phyloP scores from a whole-genome alignment of 2,888 invertebrate species.

The Scaeva pyrastri region DNA sequence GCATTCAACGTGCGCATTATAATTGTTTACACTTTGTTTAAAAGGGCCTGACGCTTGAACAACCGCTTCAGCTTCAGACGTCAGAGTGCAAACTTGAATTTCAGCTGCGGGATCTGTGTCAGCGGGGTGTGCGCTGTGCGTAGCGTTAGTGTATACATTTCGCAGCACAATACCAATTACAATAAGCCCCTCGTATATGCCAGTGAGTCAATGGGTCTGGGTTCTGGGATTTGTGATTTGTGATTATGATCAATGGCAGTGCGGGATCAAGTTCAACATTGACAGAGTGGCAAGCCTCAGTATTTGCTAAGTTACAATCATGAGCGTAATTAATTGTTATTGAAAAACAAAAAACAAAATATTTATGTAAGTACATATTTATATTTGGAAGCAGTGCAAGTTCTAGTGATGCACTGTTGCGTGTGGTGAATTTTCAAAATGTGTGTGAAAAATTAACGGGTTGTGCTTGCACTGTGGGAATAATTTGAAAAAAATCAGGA shows the following conservation, averaged over 20 bases:
- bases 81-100: slow-evolving; percentile 63
- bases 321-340: slow-evolving; percentile 61
- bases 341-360: slow-evolving; percentile 10
- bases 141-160: slow-evolving; percentile 11
- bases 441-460: slow-evolving; percentile 60
- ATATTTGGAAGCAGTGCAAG: slow-evolving; percentile 46
- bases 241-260: slow-evolving; percentile 72
- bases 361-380: background rate
- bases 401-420: slow-evolving; percentile 20
- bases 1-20: slow-evolving; percentile 30
- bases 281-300: slow-evolving; percentile 62
- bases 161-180: slow-evolving; percentile 36
- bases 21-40: slow-evolving; percentile 61
- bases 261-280: slow-evolving; percentile 72
- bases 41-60: slow-evolving; percentile 41
- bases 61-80: slow-evolving; percentile 25
- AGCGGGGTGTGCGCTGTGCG: slow-evolving; percentile 60
- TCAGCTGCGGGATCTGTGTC: slow-evolving; percentile 59
- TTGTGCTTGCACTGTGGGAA: slow-evolving; percentile 49
- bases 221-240: slow-evolving; percentile 66
- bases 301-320: slow-evolving; percentile 38
- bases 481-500: slow-evolving; percentile 18
- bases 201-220: slow-evolving; percentile 74
- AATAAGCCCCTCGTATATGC: slow-evolving; percentile 39
- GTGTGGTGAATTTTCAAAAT: slow-evolving; percentile 34